Percentiles rank a stretch among this genome's conserved stretches.
Conservation (phyloP, 2,888 invertebrate species). For the Ferdinandea cuprea region DNA sequence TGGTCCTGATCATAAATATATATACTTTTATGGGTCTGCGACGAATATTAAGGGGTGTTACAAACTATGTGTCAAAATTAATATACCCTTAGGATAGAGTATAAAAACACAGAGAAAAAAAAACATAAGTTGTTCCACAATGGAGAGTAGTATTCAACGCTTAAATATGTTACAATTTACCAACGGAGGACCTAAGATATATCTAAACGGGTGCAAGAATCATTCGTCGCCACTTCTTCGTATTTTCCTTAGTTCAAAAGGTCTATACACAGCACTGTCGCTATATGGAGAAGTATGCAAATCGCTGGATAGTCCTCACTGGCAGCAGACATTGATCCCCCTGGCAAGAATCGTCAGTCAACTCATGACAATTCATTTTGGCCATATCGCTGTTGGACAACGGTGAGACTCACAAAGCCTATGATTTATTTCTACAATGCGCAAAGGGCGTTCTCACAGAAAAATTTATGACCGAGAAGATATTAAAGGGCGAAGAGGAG, state of each 20-base stretch:
- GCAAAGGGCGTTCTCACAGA: constrained; percentile 90
- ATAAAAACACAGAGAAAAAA: too few relatives aligned
- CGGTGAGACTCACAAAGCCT: constrained; percentile 92
- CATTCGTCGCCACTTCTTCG: constrained; percentile 84
- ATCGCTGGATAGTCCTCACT: constrained; percentile 84
- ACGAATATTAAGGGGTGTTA: too few relatives aligned
- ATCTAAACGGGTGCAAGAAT: constrained; percentile 78
- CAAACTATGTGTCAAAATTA: too few relatives aligned
- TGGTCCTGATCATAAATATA: too few relatives aligned
- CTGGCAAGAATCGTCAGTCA: constrained; percentile 87
- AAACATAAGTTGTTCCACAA: too few relatives aligned
- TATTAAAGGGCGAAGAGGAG: constrained; percentile 77
- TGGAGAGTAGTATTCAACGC: constrained; percentile 84
- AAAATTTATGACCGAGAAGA: constrained; percentile 86
- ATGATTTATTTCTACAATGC: constrained; percentile 90
- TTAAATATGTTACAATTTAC: constrained; percentile 85
- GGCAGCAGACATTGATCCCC: constrained; percentile 88
- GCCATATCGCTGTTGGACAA: constrained; percentile 88
- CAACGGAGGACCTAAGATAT: constrained; percentile 80
- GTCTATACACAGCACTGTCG: constrained; percentile 86
- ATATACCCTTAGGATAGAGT: too few relatives aligned
- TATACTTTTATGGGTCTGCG: too few relatives aligned
- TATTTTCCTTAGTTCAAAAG: constrained; percentile 87
- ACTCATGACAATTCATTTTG: constrained; percentile 89
- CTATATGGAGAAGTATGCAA: constrained; percentile 84